These are phyloP conservation scores for Troides aeacus DNA, from an alignment of 2,888 invertebrate species.

Conservation along the genomic window DNA sequence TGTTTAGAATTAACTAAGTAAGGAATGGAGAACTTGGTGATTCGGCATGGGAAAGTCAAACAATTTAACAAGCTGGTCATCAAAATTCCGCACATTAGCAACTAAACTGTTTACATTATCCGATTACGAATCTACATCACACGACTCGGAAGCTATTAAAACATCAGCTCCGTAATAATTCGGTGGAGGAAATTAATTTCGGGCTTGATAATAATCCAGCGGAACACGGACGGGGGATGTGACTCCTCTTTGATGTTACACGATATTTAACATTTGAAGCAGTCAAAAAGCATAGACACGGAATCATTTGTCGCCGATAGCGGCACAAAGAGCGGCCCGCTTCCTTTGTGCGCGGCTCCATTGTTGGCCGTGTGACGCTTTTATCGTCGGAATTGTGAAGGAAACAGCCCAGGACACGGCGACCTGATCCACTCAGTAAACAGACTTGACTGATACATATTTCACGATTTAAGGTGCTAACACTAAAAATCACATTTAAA, in stretches of 20 bases:
- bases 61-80: too few relatives aligned
- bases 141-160: too few relatives aligned
- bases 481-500: too few relatives aligned
- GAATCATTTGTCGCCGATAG: conserved; percentile 29
- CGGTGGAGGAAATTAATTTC: conserved; percentile 9
- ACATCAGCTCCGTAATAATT: neutral
- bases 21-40: too few relatives aligned
- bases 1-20: too few relatives aligned
- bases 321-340: conserved; percentile 29
- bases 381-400: conserved; percentile 26
- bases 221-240: conserved; percentile 13
- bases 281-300: conserved; percentile 30
- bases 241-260: conserved; percentile 22
- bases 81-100: too few relatives aligned
- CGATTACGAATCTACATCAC: too few relatives aligned
- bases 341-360: conserved; percentile 26
- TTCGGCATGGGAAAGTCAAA: too few relatives aligned
- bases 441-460: conserved; percentile 19
- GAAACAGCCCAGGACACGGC: conserved; percentile 21
- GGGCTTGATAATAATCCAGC: neutral
- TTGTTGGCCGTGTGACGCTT: conserved; percentile 25
- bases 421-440: conserved; percentile 23
- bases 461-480: neutral
- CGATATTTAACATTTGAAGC: conserved; percentile 29
- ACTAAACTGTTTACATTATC: too few relatives aligned